These are phyloP conservation scores for Caenorhabditis imperialis DNA, from an alignment of 2,888 invertebrate genomes.

Conservation along the genomic window DNA sequence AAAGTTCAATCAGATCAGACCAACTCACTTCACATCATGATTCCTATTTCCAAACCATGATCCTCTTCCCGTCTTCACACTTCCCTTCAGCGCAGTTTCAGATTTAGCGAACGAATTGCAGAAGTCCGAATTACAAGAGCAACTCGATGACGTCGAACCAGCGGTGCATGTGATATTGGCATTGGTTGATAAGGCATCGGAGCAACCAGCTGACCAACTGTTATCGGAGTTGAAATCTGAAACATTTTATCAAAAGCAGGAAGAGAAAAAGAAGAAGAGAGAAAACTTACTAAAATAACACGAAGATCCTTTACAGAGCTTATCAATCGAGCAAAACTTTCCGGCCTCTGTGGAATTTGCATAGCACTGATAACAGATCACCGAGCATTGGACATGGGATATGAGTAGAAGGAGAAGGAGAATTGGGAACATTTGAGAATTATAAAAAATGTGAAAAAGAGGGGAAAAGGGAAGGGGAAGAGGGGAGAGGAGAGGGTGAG, in stretches of 20 bases:
- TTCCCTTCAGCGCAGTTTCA: conserved; percentile 13
- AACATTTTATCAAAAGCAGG: not conserved
- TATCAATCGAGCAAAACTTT: conserved; percentile 60
- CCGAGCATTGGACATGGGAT: not conserved
- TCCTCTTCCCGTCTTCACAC: not conserved
- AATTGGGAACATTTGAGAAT: too few species aligned
- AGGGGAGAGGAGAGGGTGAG: not conserved
- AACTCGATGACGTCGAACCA: conserved; percentile 6
- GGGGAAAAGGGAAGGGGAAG: not conserved
- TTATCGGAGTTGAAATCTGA: conserved; percentile 23
- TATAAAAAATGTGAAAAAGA: conserved; percentile 2
- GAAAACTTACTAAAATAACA: conserved; percentile 56
- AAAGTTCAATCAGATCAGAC: too few species aligned
- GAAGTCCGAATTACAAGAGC: conserved; percentile 46
- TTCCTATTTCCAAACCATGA: not conserved
- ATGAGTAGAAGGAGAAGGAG: not conserved
- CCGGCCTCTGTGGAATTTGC: conserved; percentile 56
- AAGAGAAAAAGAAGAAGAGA: too few species aligned
- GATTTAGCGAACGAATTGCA: conserved; percentile 42
- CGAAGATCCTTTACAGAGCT: conserved; percentile 54
- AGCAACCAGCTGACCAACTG: conserved; percentile 46
- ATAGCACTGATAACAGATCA: conserved; percentile 58
- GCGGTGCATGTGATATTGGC: conserved; percentile 32
- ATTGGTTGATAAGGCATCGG: conserved; percentile 7
- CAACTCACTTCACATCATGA: not conserved